Evolutionary conservation across 1,140 invertebrate species (phyloP).

Genomic region (Trichoplusia ni): DNA sequence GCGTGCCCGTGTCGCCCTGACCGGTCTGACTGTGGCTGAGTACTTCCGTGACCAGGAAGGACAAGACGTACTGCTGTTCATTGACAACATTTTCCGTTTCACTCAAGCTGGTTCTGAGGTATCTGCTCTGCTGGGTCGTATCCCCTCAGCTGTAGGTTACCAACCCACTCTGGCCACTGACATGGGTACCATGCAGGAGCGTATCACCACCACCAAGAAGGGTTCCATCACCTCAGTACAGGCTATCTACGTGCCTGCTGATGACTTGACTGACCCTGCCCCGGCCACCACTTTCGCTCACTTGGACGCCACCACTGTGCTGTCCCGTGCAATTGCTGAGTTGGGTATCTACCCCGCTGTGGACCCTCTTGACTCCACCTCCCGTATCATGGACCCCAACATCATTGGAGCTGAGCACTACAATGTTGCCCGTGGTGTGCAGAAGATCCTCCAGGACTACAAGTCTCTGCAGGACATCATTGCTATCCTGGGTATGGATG

Average conservation of each 20-base stretch:
- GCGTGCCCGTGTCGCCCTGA: slow-evolving; percentile 98
- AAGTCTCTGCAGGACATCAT: slow-evolving; percentile 98
- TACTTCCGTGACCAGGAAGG: slow-evolving; percentile 99
- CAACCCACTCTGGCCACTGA: slow-evolving; percentile 99
- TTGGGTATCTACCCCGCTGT: slow-evolving; percentile 98
- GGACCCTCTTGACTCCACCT: slow-evolving; percentile 98
- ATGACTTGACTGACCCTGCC: slow-evolving; percentile 99
- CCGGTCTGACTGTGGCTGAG: slow-evolving; percentile 96
- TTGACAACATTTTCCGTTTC: slow-evolving; percentile 99
- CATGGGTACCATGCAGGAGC: slow-evolving; percentile 99
- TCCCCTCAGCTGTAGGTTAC: slow-evolving; percentile 99
- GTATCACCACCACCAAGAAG: slow-evolving; percentile 99
- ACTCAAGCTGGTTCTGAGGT: slow-evolving; percentile 99
- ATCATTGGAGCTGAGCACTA: slow-evolving; percentile 98
- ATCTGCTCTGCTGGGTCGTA: slow-evolving; percentile 98
- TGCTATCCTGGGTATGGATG: slow-evolving; percentile 99
- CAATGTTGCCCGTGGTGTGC: slow-evolving; percentile 96
- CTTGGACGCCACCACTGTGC: slow-evolving; percentile 98
- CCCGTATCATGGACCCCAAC: slow-evolving; percentile 99
- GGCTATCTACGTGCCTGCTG: slow-evolving; percentile 99
- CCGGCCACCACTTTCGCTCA: slow-evolving; percentile 99
- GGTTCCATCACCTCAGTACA: slow-evolving; percentile 99
- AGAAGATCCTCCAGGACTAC: slow-evolving; percentile 98
- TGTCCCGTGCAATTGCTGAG: slow-evolving; percentile 97
- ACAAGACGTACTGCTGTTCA: slow-evolving; percentile 99